Conservation (phyloP, 2,888 invertebrate species). For the Ophion ventricosus region DNA sequence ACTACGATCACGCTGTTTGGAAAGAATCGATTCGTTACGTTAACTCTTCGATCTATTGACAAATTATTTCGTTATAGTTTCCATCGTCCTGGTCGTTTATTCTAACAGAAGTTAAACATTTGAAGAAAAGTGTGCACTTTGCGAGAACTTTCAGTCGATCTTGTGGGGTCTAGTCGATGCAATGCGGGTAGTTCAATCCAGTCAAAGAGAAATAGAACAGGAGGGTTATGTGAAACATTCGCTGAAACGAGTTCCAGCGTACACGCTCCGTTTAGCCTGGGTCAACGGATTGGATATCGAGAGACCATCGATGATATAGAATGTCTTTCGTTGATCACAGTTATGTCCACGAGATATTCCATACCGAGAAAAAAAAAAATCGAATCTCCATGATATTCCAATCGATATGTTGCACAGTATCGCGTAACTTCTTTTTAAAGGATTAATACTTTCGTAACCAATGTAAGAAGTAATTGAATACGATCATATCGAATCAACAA, state of each 20-base stretch:
- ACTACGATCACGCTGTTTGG: background rate
- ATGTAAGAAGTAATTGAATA: background rate
- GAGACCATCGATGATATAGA: constrained; percentile 24
- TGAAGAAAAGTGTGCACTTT: background rate
- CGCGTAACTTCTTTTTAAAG: background rate
- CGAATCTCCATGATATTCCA: background rate
- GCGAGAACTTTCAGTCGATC: constrained; percentile 8
- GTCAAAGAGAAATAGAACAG: constrained; percentile 47
- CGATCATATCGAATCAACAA: background rate
- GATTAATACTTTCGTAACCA: background rate
- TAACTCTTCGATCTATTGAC: no score
- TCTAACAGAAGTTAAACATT: background rate
- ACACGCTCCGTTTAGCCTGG: constrained; percentile 74
- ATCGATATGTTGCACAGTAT: background rate
- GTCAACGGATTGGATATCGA: constrained; percentile 63
- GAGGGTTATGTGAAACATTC: constrained; percentile 36
- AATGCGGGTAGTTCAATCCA: background rate
- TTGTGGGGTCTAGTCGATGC: background rate
- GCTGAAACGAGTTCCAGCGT: constrained; percentile 67
- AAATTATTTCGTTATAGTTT: background rate
- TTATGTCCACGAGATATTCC: constrained; percentile 11
- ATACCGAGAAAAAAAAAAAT: constrained; percentile 4
- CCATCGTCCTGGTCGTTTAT: background rate
- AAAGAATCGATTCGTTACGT: background rate
- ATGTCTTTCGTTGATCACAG: constrained; percentile 30